A percentile compares a stretch with the other conserved stretches of the same genome.
These are phyloP conservation scores for Oreocharis arfaki DNA, from an alignment of 2,113 vertebrate species.

Conservation along the genomic window DNA sequence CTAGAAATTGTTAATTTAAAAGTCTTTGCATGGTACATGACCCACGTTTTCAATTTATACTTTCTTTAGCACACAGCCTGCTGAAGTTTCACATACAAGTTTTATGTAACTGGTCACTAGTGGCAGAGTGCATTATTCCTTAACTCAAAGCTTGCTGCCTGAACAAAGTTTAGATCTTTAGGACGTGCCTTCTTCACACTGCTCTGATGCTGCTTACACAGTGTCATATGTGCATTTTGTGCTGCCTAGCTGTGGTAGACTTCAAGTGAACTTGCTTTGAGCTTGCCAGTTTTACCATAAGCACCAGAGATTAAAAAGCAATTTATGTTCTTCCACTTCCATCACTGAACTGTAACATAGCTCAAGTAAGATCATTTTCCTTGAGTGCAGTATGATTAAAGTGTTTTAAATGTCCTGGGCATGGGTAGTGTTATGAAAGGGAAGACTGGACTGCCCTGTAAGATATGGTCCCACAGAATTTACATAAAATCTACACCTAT, in stretches of 20 bases:
- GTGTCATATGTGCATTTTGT: neutral
- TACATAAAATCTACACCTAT: neutral
- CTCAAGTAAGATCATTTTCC: neutral
- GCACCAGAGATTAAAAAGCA: neutral
- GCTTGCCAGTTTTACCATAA: neutral
- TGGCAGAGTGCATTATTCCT: neutral
- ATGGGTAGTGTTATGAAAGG: neutral
- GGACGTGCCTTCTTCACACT: neutral
- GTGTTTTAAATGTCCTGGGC: neutral
- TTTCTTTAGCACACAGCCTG: neutral
- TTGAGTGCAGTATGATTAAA: neutral
- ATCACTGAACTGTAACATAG: neutral
- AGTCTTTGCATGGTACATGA: neutral
- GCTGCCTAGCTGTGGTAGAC: neutral
- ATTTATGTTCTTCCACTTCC: neutral
- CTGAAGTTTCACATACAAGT: neutral
- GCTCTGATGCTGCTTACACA: neutral
- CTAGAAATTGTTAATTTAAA: constrained; percentile 1
- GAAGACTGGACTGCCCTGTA: neutral
- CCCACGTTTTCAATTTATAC: neutral
- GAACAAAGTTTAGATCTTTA: neutral
- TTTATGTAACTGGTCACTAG: neutral
- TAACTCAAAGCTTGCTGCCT: neutral
- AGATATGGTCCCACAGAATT: neutral
- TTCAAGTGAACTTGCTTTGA: neutral